Conservation (phyloP, 1,140 invertebrate genomes). For the Bombus sibiricus region DNA sequence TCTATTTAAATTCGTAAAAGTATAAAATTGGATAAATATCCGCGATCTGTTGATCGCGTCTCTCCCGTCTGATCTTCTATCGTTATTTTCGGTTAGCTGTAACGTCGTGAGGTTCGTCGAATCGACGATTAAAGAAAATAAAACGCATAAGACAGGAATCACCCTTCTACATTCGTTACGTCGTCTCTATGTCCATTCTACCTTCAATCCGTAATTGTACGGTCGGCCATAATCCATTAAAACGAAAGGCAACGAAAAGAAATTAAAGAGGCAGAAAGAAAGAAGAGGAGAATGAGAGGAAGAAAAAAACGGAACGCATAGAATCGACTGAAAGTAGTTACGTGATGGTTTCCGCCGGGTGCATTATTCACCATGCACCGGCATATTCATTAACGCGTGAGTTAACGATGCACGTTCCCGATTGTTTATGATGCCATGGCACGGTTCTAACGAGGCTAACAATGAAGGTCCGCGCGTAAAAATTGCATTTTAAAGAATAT, state of each 20-base stretch:
- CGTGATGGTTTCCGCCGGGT: constrained; percentile 44
- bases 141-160: not conserved
- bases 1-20: too few relatives aligned
- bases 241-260: not conserved
- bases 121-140: too few relatives aligned
- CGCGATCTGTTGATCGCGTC: too few relatives aligned
- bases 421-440: constrained; percentile 49
- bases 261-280: too few relatives aligned
- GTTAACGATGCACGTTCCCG: constrained; percentile 56
- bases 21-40: too few relatives aligned
- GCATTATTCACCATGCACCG: constrained; percentile 17
- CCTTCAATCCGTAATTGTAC: not conserved
- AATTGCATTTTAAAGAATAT: constrained; percentile 21
- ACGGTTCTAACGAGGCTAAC: constrained; percentile 43
- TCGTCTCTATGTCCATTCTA: not conserved
- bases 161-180: not conserved
- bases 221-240: constrained; percentile 37
- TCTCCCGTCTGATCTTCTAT: too few relatives aligned
- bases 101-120: too few relatives aligned
- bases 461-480: constrained; percentile 26
- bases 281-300: not conserved
- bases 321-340: constrained; percentile 40
- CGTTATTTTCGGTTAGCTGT: too few relatives aligned
- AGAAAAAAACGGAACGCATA: not conserved
- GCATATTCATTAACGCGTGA: constrained; percentile 58